phyloP scores from a whole-genome alignment of 37 sponge, comb jelly and placozoan genomes.

The Ianthella basta region DNA sequence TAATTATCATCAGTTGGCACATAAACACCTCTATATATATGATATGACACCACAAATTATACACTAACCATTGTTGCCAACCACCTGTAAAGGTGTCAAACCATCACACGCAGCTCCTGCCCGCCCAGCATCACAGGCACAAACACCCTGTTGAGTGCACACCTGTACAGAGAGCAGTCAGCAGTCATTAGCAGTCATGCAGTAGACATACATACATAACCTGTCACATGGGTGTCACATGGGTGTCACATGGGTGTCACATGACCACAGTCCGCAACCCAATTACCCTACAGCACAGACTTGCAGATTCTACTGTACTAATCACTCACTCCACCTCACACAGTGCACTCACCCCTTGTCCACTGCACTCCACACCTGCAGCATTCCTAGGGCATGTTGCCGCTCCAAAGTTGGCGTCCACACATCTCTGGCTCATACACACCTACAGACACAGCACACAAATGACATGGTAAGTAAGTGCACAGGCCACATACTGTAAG shows the following conservation, averaged over 20 bases:
- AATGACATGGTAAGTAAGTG: background rate
- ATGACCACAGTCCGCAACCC: too few relatives aligned
- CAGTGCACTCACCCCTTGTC: background rate
- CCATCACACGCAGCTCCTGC: slow-evolving; percentile 34
- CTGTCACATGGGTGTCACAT: too few relatives aligned
- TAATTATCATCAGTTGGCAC: too few relatives aligned
- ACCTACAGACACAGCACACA: background rate
- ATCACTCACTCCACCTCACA: background rate
- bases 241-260: too few relatives aligned
- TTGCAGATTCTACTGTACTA: too few relatives aligned
- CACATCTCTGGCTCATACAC: slow-evolving; percentile 10
- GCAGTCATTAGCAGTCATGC: background rate
- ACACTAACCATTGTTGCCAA: too few relatives aligned
- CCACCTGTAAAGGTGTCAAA: too few relatives aligned
- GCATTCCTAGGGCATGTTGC: background rate
- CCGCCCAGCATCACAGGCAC: slow-evolving; percentile 56
- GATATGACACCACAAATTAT: too few relatives aligned
- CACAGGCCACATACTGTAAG: background rate
- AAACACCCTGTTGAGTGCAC: slow-evolving; percentile 53
- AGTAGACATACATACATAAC: background rate
- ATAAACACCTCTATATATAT: too few relatives aligned
- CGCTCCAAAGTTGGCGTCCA: background rate
- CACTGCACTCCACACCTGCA: background rate
- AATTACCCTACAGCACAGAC: too few relatives aligned
- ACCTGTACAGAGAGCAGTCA: slow-evolving; percentile 10